Evolutionary conservation across 2,888 invertebrate species (phyloP).

Genomic region (Agriopis aurantiaria): DNA sequence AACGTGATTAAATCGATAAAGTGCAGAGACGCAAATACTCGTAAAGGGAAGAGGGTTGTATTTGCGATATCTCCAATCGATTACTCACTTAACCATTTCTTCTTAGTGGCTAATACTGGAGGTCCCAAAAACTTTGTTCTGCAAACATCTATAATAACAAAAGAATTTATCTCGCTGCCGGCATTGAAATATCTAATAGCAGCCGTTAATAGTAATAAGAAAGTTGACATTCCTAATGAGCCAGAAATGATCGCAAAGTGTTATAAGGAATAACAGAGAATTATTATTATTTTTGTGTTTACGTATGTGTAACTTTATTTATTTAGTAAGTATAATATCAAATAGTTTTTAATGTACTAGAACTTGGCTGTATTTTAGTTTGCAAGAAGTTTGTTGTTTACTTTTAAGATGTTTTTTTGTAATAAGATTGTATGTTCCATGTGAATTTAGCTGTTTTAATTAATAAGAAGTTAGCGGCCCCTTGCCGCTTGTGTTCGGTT

Average conservation of each 20-base stretch:
- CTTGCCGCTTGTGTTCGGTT: too few species aligned
- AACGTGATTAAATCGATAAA: neutral
- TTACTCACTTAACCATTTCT: slow-evolving; percentile 6
- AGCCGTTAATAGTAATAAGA: neutral
- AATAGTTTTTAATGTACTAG: too few species aligned
- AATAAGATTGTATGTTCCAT: too few species aligned
- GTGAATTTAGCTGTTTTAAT: too few species aligned
- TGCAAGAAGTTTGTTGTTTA: too few species aligned
- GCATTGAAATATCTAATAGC: slow-evolving; percentile 1
- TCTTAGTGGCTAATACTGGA: slow-evolving; percentile 3
- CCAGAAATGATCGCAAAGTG: neutral
- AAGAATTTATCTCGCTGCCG: neutral
- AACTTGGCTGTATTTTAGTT: too few species aligned
- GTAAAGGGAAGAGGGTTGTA: neutral
- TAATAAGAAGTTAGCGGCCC: too few species aligned
- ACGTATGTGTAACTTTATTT: too few species aligned
- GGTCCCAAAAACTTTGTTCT: neutral
- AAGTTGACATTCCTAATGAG: neutral
- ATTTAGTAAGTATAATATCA: too few species aligned
- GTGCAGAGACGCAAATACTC: neutral
- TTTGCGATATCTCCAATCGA: slow-evolving; percentile 4
- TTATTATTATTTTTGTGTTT: neutral
- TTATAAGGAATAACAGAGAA: neutral
- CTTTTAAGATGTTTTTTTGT: too few species aligned
- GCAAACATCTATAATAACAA: slow-evolving; percentile 17